A percentile compares a stretch with the other conserved stretches of the same genome.
phyloP scores from a whole-genome alignment of 2,888 invertebrate species.

The Pycnomerus fuliginosus region DNA sequence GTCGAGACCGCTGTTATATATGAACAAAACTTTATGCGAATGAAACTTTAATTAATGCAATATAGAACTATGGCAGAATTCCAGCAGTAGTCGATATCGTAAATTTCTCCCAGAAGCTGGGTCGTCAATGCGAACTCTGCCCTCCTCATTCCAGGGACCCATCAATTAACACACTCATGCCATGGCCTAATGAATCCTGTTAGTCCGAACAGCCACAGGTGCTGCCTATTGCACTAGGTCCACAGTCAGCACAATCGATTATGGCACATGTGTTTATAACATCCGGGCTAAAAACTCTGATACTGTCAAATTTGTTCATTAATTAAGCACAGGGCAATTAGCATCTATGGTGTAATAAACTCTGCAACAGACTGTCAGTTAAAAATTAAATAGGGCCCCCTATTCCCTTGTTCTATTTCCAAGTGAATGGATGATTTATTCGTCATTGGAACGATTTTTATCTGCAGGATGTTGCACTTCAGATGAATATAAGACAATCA shows the following conservation, averaged over 20 bases:
- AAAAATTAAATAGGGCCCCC: slow-evolving; percentile 4
- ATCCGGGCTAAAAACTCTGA: slow-evolving; percentile 22
- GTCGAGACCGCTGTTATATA: slow-evolving; percentile 20
- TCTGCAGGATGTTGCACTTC: too few relatives aligned
- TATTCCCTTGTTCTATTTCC: too few relatives aligned
- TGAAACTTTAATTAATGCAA: slow-evolving; percentile 28
- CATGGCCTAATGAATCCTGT: slow-evolving; percentile 41
- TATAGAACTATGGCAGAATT: slow-evolving; percentile 20
- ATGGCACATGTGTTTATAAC: slow-evolving; percentile 29
- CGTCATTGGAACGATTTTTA: too few relatives aligned
- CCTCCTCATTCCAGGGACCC: slow-evolving; percentile 24
- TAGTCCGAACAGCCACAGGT: slow-evolving; percentile 35
- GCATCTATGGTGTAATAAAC: slow-evolving; percentile 10
- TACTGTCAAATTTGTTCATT: slow-evolving; percentile 22
- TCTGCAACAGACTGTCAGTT: slow-evolving; percentile 7
- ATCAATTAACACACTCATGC: slow-evolving; percentile 39
- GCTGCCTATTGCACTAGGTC: slow-evolving; percentile 28
- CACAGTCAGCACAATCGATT: slow-evolving; percentile 27
- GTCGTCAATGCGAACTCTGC: slow-evolving; percentile 6
- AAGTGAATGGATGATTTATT: too few relatives aligned
- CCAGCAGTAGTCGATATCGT: slow-evolving; percentile 22
- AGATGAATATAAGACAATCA: too few relatives aligned
- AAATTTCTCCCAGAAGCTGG: slow-evolving; percentile 21
- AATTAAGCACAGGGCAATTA: slow-evolving; percentile 16
- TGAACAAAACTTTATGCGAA: slow-evolving; percentile 24